Evolutionary conservation across 2,888 invertebrate genomes (phyloP), one percentile per base, ranked within the genome.

Genomic region (Pseudococcus viburni): DNA sequence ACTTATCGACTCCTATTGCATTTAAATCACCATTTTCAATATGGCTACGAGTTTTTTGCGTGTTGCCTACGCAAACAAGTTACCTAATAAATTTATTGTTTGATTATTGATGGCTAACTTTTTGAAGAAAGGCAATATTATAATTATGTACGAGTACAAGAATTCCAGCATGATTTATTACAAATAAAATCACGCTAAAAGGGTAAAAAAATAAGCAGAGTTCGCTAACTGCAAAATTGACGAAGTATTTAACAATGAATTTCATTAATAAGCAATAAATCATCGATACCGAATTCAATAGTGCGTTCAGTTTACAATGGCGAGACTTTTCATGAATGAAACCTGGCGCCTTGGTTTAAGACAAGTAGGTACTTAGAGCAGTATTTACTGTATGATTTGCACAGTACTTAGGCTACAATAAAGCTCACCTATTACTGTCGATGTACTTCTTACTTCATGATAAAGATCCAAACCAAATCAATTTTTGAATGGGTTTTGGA

Each of bases 11-110:
- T 59, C 19, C 7, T 59, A 11, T 19, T 19, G 59, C 19, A 59
- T 59, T 59, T 9, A 59, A 59, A n/a, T 59, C 59, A 59, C 59
- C n/a, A 59, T 59, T 59, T 59, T 19, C 9, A 59, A 59, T 59
- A 59, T 19, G 11, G 59, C 17, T 26, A 73, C 73, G 17, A 73
- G 73, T 73, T 33, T 73, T 73, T 73, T 17, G 73, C 73, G 33
- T 73, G 73, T 33, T 33, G n/a, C 33, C 33, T 73, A 73, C 73
- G 15, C 73, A 73, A 73, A 73, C 73, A 73, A 73, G 73, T 73
- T 73, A 33, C 19, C 59, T 59, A n/a, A 73, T 39, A 33, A 73
- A 73, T 73, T 73, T 33, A 73, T 73, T 7, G 5, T 33, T 73
- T 26, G 73, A 33, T 39, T 73, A 73, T 73, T 73, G 73, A 73